A percentile compares a stretch with the other conserved stretches of the same genome.
Evolutionary conservation across 2,888 invertebrate genomes (phyloP).

Genomic region (Ditula angustiorana): DNA sequence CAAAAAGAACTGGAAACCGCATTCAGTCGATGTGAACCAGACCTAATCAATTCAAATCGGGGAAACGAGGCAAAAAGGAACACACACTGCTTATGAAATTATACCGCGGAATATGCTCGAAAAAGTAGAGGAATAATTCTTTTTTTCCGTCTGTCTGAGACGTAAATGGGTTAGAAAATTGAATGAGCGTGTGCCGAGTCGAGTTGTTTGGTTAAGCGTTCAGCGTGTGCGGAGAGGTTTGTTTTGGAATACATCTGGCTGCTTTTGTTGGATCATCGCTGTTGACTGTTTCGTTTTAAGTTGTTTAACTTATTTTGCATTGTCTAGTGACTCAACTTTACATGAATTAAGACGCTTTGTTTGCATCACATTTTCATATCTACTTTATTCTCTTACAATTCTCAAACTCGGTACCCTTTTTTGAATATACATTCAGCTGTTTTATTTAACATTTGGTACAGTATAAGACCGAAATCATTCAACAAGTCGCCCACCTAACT

Average conservation of each 20-base stretch:
- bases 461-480: slow-evolving; percentile 38
- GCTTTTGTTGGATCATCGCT: slow-evolving; percentile 59
- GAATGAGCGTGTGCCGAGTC: slow-evolving; percentile 75
- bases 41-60: slow-evolving; percentile 83
- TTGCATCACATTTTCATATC: background rate
- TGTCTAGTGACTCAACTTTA: slow-evolving; percentile 36
- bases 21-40: slow-evolving; percentile 76
- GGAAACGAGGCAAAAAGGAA: slow-evolving; percentile 76
- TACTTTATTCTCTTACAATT: slow-evolving; percentile 38
- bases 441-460: slow-evolving; percentile 28
- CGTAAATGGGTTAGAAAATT: slow-evolving; percentile 86
- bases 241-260: slow-evolving; percentile 64
- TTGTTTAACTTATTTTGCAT: slow-evolving; percentile 42
- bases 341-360: slow-evolving; percentile 37
- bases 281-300: slow-evolving; percentile 52
- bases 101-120: slow-evolving; percentile 76
- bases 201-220: slow-evolving; percentile 76
- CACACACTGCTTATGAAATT: slow-evolving; percentile 83
- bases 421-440: background rate
- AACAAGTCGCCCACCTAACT: slow-evolving; percentile 40
- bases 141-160: slow-evolving; percentile 72
- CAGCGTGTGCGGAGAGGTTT: slow-evolving; percentile 61
- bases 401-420: slow-evolving; percentile 4
- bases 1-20: slow-evolving; percentile 62
- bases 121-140: slow-evolving; percentile 66